A percentile compares a stretch with the other conserved stretches of the same genome.
Conservation (phyloP, 2,888 invertebrate genomes). For the Hydrotaea diabolus region DNA sequence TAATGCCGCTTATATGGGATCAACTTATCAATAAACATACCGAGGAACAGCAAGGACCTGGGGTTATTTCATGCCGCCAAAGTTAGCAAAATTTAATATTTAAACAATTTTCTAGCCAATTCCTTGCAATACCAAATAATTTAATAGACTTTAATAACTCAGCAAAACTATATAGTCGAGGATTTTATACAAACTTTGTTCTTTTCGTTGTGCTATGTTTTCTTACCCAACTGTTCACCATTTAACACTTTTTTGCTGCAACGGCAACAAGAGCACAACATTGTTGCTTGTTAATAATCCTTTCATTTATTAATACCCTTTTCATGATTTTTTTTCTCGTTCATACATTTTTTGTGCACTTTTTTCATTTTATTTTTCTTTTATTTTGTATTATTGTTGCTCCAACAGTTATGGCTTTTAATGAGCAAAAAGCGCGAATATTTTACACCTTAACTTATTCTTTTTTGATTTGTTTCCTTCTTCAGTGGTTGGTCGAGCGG, state of each 20-base stretch:
- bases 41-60: too few species aligned
- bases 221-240: background rate
- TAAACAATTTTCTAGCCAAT: too few species aligned
- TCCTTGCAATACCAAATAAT: too few species aligned
- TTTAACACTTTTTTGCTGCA: background rate
- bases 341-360: background rate
- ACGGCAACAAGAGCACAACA: constrained; percentile 18
- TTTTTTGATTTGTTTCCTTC: background rate
- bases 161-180: too few species aligned
- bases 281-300: constrained; percentile 55
- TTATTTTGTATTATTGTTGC: constrained; percentile 1
- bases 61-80: too few species aligned
- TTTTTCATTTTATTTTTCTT: background rate
- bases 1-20: too few species aligned
- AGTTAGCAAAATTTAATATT: too few species aligned
- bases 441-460: constrained; percentile 26
- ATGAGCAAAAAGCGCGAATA: constrained; percentile 39
- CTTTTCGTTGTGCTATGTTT: background rate
- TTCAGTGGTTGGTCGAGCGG: too few species aligned
- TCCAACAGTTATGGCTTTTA: constrained; percentile 53
- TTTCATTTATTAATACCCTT: background rate
- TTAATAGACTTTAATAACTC: too few species aligned
- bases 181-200: too few species aligned
- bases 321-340: constrained; percentile 14
- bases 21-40: too few species aligned